Conservation (phyloP, 1,140 invertebrate genomes). For the Drosophila quadrilineata region DNA sequence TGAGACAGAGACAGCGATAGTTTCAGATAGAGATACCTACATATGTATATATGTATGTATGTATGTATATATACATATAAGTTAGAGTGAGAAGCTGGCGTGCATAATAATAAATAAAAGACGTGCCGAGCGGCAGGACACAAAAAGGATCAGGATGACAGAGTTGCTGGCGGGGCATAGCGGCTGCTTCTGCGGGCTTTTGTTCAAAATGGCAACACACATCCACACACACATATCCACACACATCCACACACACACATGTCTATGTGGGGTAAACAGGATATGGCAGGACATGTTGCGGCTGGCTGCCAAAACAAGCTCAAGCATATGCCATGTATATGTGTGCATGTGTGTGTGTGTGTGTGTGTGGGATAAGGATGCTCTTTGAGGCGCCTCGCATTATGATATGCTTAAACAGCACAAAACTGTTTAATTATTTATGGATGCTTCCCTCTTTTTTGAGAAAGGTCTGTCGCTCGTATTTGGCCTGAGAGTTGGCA, state of each 20-base stretch:
- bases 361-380: slow-evolving; percentile 10
- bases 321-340: slow-evolving; percentile 10
- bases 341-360: neutral
- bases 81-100: slow-evolving; percentile 37
- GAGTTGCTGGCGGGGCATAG: slow-evolving; percentile 22
- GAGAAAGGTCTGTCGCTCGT: neutral
- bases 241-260: slow-evolving; percentile 4
- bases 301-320: slow-evolving; percentile 24
- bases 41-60: no score
- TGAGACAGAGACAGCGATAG: slow-evolving; percentile 8
- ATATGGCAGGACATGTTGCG: slow-evolving; percentile 33
- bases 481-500: slow-evolving; percentile 12
- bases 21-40: slow-evolving; percentile 10
- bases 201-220: slow-evolving; percentile 37
- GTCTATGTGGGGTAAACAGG: slow-evolving; percentile 17
- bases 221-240: neutral
- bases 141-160: slow-evolving; percentile 39
- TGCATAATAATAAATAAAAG: slow-evolving; percentile 75
- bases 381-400: slow-evolving; percentile 65
- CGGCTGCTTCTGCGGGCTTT: slow-evolving; percentile 43
- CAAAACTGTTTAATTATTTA: slow-evolving; percentile 81
- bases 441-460: slow-evolving; percentile 39
- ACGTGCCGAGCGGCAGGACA: slow-evolving; percentile 20
- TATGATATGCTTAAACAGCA: slow-evolving; percentile 79
- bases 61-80: no score